A percentile compares a stretch with the other conserved stretches of the same genome.
Conservation (phyloP, 2,113 vertebrate genomes). For the Synodontis membranacea region DNA sequence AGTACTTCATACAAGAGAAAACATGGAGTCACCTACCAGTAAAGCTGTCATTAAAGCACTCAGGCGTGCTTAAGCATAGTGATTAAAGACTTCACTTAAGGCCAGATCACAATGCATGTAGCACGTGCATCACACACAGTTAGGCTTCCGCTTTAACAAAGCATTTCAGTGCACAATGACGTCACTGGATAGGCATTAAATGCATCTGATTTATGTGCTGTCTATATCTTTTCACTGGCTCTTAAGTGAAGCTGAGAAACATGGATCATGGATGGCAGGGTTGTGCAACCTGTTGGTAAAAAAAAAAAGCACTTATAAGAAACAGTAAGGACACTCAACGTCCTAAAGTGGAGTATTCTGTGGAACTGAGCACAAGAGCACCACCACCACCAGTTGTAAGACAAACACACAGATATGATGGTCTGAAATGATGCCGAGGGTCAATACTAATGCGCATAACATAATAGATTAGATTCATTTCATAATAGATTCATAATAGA, state of each 20-base stretch:
- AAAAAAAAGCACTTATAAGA: not conserved
- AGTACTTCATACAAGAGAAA: not conserved
- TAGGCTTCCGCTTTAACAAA: not conserved
- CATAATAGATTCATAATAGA: too few species aligned
- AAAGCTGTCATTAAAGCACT: constrained; percentile 5
- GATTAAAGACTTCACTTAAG: constrained; percentile 1
- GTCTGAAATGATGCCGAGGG: not conserved
- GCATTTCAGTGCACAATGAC: not conserved
- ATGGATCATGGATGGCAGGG: not conserved
- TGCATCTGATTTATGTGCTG: not conserved
- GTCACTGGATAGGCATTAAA: not conserved
- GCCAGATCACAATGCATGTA: not conserved
- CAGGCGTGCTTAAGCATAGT: not conserved
- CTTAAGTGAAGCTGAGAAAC: not conserved
- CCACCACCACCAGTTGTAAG: not conserved
- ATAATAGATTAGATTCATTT: too few species aligned
- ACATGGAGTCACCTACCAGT: not conserved
- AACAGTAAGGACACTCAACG: not conserved
- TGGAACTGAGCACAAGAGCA: not conserved
- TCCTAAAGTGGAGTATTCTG: not conserved
- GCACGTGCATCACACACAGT: not conserved
- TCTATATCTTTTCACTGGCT: not conserved
- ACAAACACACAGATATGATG: not conserved
- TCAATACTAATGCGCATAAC: not conserved
- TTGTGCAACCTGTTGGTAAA: not conserved